These are phyloP conservation scores for Spisula subtruncata DNA, from an alignment of 2,888 invertebrate species.

Conservation along the genomic window DNA sequence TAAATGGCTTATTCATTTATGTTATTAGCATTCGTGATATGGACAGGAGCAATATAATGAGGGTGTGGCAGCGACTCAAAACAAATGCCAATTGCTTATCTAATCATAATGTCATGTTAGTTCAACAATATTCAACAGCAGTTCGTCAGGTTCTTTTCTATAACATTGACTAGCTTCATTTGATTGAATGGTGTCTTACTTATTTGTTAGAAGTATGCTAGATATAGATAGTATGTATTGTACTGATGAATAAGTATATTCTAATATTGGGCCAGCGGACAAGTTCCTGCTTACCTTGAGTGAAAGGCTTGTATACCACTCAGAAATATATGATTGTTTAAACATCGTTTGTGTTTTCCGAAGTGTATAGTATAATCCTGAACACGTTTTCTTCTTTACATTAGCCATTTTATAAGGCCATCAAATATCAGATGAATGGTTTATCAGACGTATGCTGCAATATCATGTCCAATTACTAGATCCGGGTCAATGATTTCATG, in stretches of 20 bases:
- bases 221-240: no score
- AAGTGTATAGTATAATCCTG: no score
- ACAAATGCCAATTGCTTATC: conserved; percentile 12
- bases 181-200: no score
- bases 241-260: no score
- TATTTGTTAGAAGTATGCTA: no score
- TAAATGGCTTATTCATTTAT: neutral
- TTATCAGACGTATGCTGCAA: neutral
- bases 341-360: no score
- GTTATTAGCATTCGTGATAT: neutral
- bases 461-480: neutral
- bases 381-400: no score
- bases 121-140: neutral
- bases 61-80: neutral
- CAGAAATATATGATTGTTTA: no score
- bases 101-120: conserved; percentile 2
- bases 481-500: no score
- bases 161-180: no score
- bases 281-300: no score
- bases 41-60: neutral
- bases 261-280: neutral
- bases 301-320: no score
- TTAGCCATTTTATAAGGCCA: neutral
- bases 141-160: neutral
- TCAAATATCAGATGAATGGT: neutral